A percentile compares a stretch with the other conserved stretches of the same genome.
These are phyloP conservation scores for Phrynosoma platyrhinos DNA, from an alignment of 2,113 vertebrate species.

Conservation along the genomic window DNA sequence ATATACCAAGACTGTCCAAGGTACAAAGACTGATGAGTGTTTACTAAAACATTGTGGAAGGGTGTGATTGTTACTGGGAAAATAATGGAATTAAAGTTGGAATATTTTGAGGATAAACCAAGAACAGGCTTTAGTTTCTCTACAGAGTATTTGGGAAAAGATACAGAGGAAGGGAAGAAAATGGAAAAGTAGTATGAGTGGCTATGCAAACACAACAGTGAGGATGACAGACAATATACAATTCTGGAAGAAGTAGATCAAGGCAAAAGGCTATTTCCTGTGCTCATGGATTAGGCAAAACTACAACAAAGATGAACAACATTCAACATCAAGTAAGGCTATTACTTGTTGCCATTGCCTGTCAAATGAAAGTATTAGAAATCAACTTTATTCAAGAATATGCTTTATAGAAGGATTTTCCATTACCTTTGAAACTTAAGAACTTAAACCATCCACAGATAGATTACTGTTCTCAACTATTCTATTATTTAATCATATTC, in stretches of 20 bases:
- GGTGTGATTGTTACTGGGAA: slow-evolving; percentile 43
- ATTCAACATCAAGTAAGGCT: slow-evolving; percentile 58
- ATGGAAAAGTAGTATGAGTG: slow-evolving; percentile 18
- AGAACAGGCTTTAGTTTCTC: slow-evolving; percentile 31
- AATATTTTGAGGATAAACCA: slow-evolving; percentile 36
- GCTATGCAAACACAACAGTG: slow-evolving; percentile 43
- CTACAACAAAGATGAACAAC: slow-evolving; percentile 17
- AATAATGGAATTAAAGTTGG: slow-evolving; percentile 32
- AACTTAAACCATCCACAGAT: slow-evolving; percentile 32
- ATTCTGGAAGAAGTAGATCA: slow-evolving; percentile 9
- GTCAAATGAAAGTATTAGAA: slow-evolving; percentile 32
- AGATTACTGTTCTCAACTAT: slow-evolving; percentile 17
- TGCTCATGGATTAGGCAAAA: slow-evolving; percentile 45
- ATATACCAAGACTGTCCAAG: slow-evolving; percentile 37
- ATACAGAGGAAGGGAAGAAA: slow-evolving; percentile 42
- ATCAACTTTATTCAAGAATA: slow-evolving; percentile 59
- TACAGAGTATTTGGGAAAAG: neutral
- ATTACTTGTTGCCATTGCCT: slow-evolving; percentile 59
- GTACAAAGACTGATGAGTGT: slow-evolving; percentile 47
- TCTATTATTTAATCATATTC: neutral
- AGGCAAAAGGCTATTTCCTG: slow-evolving; percentile 43
- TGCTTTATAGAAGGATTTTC: slow-evolving; percentile 25
- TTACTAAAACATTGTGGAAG: slow-evolving; percentile 58
- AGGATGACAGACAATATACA: slow-evolving; percentile 47
- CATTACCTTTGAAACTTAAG: neutral